A percentile compares a stretch with the other conserved stretches of the same genome.
These are phyloP conservation scores for Eutolmus rufibarbis DNA, from an alignment of 2,888 invertebrate species.

Conservation along the genomic window DNA sequence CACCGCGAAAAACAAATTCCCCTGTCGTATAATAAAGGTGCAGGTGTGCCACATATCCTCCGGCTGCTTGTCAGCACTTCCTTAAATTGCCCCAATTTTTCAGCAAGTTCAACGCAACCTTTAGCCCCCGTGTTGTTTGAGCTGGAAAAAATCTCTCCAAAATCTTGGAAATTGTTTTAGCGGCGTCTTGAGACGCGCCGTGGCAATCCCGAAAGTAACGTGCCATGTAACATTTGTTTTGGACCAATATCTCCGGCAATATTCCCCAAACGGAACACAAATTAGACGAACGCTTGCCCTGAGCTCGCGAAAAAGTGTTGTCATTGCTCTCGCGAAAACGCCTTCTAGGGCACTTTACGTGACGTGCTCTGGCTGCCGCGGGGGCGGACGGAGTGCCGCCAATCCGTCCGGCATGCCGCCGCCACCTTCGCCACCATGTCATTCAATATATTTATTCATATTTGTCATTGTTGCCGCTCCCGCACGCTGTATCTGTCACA, in stretches of 20 bases:
- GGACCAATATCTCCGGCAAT: neutral
- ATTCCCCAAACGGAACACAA: neutral
- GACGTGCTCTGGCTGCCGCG: neutral
- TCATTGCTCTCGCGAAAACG: neutral
- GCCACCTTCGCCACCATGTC: neutral
- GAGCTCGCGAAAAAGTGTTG: neutral
- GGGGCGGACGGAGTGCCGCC: neutral
- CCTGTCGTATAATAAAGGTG: neutral
- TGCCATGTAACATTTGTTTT: neutral
- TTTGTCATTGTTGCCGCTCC: constrained; percentile 30
- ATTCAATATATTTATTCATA: constrained; percentile 38
- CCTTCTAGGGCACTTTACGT: neutral
- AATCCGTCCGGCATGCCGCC: neutral
- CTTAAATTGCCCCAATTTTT: constrained; percentile 18
- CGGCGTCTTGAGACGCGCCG: neutral
- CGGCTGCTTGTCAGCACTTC: constrained; percentile 16
- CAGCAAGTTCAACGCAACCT: neutral
- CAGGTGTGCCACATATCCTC: neutral
- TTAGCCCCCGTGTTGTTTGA: neutral
- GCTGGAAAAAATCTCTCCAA: neutral
- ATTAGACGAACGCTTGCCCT: neutral
- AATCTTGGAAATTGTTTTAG: constrained; percentile 6
- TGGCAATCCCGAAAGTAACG: neutral
- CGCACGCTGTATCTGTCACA: constrained; percentile 40
- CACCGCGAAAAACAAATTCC: neutral